Conservation (phyloP, 2,888 invertebrate species). For the Mythimna loreyi region DNA sequence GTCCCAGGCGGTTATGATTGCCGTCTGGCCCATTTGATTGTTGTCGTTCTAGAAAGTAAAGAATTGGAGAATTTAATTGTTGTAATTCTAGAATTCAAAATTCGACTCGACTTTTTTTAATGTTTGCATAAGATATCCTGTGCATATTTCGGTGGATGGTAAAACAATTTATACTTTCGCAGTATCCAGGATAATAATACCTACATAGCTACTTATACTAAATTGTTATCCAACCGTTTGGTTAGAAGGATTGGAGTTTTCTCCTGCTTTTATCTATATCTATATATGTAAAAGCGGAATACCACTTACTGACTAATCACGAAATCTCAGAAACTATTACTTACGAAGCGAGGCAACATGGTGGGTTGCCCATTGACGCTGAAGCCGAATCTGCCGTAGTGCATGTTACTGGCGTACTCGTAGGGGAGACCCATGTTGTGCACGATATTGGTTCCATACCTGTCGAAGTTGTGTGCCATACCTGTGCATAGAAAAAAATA, state of each 20-base stretch:
- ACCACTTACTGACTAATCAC: too few relatives aligned
- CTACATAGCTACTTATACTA: not conserved
- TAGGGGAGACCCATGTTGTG: constrained; percentile 91
- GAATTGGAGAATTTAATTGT: not conserved
- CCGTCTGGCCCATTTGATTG: constrained; percentile 75
- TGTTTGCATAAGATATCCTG: not conserved
- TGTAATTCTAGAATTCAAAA: too few relatives aligned
- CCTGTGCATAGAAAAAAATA: constrained; percentile 56
- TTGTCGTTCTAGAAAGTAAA: constrained; percentile 67
- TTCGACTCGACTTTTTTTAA: too few relatives aligned
- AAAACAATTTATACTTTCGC: too few relatives aligned
- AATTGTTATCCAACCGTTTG: too few relatives aligned
- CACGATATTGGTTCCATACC: constrained; percentile 87
- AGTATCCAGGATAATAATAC: too few relatives aligned
- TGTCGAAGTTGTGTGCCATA: constrained; percentile 84
- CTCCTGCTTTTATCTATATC: not conserved
- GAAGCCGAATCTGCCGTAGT: constrained; percentile 92
- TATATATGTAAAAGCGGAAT: too few relatives aligned
- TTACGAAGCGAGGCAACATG: constrained; percentile 83
- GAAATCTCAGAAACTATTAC: too few relatives aligned
- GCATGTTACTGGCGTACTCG: constrained; percentile 93
- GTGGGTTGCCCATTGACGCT: constrained; percentile 91
- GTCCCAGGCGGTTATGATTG: constrained; percentile 73
- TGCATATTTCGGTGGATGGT: not conserved
- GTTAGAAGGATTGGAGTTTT: too few relatives aligned